Evolutionary conservation across 2,888 invertebrate genomes (phyloP).

Genomic region (Apantesis nais): DNA sequence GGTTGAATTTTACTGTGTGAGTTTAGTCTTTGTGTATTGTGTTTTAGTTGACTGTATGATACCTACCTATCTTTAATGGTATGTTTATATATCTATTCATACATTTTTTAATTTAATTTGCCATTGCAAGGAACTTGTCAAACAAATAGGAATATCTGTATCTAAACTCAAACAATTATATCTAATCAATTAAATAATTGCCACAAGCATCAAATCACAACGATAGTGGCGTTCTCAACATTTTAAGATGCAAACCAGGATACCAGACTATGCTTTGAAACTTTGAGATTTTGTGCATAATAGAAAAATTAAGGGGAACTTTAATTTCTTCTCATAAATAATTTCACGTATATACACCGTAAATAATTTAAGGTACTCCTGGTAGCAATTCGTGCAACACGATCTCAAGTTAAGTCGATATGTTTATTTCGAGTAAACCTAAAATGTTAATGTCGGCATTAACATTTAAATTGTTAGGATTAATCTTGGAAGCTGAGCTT

Average conservation of each 20-base stretch:
- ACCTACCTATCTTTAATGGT: neutral
- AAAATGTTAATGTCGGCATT: conserved; percentile 38
- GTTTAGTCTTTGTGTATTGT: neutral
- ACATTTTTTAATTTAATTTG: neutral
- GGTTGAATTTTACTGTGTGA: conserved; percentile 2
- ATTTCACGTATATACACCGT: neutral
- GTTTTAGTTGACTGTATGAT: neutral
- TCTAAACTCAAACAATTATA: neutral
- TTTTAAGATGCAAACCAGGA: neutral
- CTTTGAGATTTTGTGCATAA: too few relatives aligned
- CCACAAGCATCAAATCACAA: neutral
- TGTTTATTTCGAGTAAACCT: conserved; percentile 29
- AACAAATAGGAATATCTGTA: neutral
- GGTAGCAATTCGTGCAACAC: conserved; percentile 33
- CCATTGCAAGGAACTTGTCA: neutral
- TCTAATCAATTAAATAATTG: neutral
- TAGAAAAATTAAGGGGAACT: too few relatives aligned
- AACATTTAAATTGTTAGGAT: conserved; percentile 40
- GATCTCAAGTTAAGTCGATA: conserved; percentile 34
- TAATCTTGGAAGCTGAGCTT: conserved; percentile 41
- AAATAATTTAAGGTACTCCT: conserved; percentile 24
- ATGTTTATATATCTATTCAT: neutral
- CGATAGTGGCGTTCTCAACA: neutral
- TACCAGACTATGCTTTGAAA: too few relatives aligned
- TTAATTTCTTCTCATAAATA: neutral